phyloP scores from a whole-genome alignment of 53 echinoderm and acorn worm species.

The Stichopus horrens region DNA sequence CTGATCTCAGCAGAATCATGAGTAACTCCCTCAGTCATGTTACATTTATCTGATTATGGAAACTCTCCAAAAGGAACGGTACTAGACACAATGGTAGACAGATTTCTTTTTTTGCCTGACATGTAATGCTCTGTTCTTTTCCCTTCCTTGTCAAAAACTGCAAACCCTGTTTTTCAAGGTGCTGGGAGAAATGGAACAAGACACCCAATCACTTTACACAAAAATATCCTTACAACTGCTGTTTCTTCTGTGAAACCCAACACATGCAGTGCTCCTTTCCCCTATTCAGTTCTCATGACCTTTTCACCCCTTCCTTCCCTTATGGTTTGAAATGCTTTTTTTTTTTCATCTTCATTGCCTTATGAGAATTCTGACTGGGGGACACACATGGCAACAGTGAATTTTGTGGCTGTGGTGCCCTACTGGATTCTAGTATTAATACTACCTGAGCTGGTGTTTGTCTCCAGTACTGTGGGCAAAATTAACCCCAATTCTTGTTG shows the following conservation, averaged over 20 bases:
- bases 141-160: background rate
- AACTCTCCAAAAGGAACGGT: no score
- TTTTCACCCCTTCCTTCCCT: constrained; percentile 45
- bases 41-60: no score
- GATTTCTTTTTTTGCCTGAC: background rate
- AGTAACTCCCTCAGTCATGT: no score
- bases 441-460: background rate
- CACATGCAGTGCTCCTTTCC: constrained; percentile 15
- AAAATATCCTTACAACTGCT: background rate
- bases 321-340: constrained; percentile 8
- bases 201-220: background rate
- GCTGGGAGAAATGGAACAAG: background rate
- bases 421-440: background rate
- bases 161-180: background rate
- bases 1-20: no score
- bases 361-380: background rate
- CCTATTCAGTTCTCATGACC: constrained; percentile 44
- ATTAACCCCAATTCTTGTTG: constrained; percentile 54
- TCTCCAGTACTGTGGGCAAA: constrained; percentile 44
- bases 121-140: background rate
- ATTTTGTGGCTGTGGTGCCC: background rate
- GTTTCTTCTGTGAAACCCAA: background rate
- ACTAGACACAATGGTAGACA: no score
- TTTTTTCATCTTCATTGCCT: background rate
- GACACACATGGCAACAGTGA: background rate